Base-by-base conservation (phyloP, 2,797 vertebrate genomes). In the Falco biarmicus region DNA sequence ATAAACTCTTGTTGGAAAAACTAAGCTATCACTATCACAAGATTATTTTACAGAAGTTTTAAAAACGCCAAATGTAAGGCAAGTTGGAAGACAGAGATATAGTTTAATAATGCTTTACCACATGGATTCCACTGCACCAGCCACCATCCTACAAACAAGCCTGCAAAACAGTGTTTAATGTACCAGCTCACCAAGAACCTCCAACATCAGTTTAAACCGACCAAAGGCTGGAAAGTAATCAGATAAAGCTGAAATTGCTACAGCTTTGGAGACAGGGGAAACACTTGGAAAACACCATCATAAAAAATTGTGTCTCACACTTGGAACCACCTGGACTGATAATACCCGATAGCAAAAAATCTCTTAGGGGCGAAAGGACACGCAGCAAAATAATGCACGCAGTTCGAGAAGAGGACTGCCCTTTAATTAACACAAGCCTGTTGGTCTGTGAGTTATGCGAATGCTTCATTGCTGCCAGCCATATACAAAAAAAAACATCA, bases 241-340 rank as follows among this genome's bases (percentile, higher is more conserved):
- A 37, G 25, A 29, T 28, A 56, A 34, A 78, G 26, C 10, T 41
- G 37, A 78, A 89, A 64, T 34, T 39, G n/a, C 48, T 53, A 10
- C 25, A 92, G 18, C 14, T 73, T 25, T 8, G 15, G 31, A 71
- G 37, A 48, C 17, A 47, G 32, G 11, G 43, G 12, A 56, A 82
- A 51, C 32, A 32, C 34, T 43, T 71, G 41, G 41, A 50, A 89
- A 86, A 54, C 18, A 69, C 2, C 0, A 0, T 1, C 24, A 74
- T 56, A 37, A 68, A 45, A 69, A 51, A 19, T 7, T 69, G 20
- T 32, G 6, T 83, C 22, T 85, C 48, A 13, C 8, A 19, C 20
- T 68, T 64, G 32, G 39, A 82, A 51, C 48, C 43, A 43, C 43
- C 26, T 60, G 53, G 31, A 65, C 61, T 51, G 26, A 13, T 43